Base-by-base conservation (phyloP, 2,888 invertebrate genomes). In the Germaria angustata region DNA sequence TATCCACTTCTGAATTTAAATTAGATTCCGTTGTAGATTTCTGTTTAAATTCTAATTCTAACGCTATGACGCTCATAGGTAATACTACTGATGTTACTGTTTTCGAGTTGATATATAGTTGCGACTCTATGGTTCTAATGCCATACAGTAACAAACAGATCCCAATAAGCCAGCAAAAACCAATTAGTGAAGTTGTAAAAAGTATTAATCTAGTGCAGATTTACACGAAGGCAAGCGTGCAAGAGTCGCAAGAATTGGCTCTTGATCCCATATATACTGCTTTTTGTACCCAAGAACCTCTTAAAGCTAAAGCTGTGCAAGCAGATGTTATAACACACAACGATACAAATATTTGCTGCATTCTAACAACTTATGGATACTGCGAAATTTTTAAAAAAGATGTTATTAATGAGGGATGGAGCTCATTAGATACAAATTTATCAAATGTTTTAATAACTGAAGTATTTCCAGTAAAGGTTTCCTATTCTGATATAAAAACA, bases 231-330 rank as follows among this genome's bases (percentile, higher is more conserved):
- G 75, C 85, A 34, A 85, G 82, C 68, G 84, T 86, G 2, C 73
- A 87, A 15, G 86, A 90, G 49, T 80, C 85, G 2, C 91, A 91
- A 36, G 86, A 87, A 13, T 46, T 91, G 24, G 79, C 86, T 1
- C 46, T 90, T 41, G 89, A 91, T 39, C 85, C 88, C 0, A 80
- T 85, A 0, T 91, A 88, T 77, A 86, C 88, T 1, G 84, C 87
- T 1, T 80, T 87, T 2, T 87, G 85, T 69, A 82, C 88, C 0
- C 68, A 82, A 2, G 86, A 87, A 6, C 84, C 87, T 8, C 76
- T 86, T 0, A 80, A 84, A 2, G 28, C 87, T 1, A 83, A 86
- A 34, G 36, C 87, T 5, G 4, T 81, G 15, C 84, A 85, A 53
- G 71, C 71, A 84, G 87, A 84, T 68, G 87, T 17, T 86, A 86